phyloP scores from a whole-genome alignment of 2,888 invertebrate genomes.

The Minunthozetes semirufus region DNA sequence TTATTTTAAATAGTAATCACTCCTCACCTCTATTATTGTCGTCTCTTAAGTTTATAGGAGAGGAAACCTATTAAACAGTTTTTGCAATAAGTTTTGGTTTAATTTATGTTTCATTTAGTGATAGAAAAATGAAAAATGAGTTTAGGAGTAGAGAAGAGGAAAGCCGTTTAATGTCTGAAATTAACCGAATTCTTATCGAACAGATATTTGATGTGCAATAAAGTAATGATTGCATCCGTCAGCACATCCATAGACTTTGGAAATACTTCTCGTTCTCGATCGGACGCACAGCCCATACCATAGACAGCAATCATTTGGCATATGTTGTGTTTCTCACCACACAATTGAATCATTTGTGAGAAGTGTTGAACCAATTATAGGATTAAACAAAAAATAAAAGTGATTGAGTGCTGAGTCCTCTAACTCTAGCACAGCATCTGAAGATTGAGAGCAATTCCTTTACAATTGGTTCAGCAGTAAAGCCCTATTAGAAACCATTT shows the following conservation, averaged over 20 bases:
- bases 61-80: too few relatives aligned
- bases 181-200: conserved; percentile 7
- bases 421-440: not conserved
- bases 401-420: conserved; percentile 16
- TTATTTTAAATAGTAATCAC: too few relatives aligned
- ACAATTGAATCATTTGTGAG: conserved; percentile 31
- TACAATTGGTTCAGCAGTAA: conserved; percentile 18
- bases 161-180: not conserved
- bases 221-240: conserved; percentile 10
- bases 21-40: too few relatives aligned
- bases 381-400: conserved; percentile 29
- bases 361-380: conserved; percentile 24
- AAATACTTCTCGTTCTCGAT: too few relatives aligned
- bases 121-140: too few relatives aligned
- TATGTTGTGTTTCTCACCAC: conserved; percentile 25
- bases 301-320: conserved; percentile 11
- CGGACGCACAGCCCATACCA: not conserved
- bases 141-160: too few relatives aligned
- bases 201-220: not conserved
- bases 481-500: conserved; percentile 29
- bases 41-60: too few relatives aligned
- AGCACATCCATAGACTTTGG: not conserved
- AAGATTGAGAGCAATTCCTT: conserved; percentile 21
- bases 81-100: too few relatives aligned
- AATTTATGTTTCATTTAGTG: too few relatives aligned